Percentiles rank a stretch among this genome's conserved stretches.
Evolutionary conservation across 1,140 invertebrate genomes (phyloP).

Genomic region (Nasonia longicornis): DNA sequence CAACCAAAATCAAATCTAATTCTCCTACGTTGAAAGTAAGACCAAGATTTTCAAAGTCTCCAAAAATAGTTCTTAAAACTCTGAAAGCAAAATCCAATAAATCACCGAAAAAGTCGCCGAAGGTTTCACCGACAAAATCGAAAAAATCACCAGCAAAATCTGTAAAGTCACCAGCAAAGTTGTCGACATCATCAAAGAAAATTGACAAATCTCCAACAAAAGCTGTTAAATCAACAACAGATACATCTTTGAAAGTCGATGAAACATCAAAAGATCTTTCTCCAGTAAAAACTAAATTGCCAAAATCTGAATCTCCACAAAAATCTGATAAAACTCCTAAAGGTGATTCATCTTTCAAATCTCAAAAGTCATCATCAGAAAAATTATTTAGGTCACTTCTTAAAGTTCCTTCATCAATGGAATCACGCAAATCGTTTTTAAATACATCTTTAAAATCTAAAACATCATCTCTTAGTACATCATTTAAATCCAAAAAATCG

Average conservation of each 20-base stretch:
- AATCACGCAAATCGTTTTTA: background rate
- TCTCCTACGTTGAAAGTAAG: slow-evolving; percentile 18
- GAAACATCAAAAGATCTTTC: background rate
- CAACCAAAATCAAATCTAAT: background rate
- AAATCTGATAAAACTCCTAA: slow-evolving; percentile 6
- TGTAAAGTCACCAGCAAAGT: background rate
- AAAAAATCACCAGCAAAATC: slow-evolving; percentile 17
- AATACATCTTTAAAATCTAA: slow-evolving; percentile 6
- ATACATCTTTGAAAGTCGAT: slow-evolving; percentile 1
- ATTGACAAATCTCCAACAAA: background rate
- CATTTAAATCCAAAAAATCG: slow-evolving; percentile 33
- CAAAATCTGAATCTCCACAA: background rate
- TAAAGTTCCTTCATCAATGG: background rate
- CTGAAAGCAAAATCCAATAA: slow-evolving; percentile 46
- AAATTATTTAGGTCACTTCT: background rate
- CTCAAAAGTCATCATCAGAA: background rate
- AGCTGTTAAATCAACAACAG: background rate
- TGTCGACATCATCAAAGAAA: background rate
- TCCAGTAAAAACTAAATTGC: background rate
- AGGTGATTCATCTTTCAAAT: background rate
- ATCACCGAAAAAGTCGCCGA: background rate
- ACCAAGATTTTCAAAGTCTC: slow-evolving; percentile 50
- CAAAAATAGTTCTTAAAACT: slow-evolving; percentile 49
- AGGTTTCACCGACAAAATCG: background rate
- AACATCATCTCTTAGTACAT: background rate